Conservation (phyloP, 2,888 invertebrate genomes). For the Odontocerum albicorne region DNA sequence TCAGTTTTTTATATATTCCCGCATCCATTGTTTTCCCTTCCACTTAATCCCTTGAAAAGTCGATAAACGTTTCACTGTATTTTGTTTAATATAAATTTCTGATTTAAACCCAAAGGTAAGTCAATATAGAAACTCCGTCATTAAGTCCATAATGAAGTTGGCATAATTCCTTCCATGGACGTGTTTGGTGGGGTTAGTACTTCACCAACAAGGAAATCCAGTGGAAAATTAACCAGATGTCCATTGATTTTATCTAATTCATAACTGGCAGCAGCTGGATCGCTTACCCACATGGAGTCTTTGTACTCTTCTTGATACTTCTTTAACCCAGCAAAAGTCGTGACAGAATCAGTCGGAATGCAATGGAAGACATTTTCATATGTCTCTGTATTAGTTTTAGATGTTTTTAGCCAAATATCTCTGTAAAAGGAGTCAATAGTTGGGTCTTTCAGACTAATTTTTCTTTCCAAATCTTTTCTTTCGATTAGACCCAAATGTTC, state of each 20-base stretch:
- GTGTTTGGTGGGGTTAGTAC: slow-evolving; percentile 78
- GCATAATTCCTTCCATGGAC: slow-evolving; percentile 91
- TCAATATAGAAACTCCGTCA: no score
- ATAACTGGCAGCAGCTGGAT: slow-evolving; percentile 71
- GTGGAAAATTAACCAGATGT: slow-evolving; percentile 83
- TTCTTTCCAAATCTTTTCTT: slow-evolving; percentile 50
- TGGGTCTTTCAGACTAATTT: slow-evolving; percentile 76
- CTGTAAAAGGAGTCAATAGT: slow-evolving; percentile 80
- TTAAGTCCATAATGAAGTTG: slow-evolving; percentile 89
- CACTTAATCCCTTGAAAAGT: no score
- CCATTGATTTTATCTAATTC: slow-evolving; percentile 80
- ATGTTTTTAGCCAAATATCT: slow-evolving; percentile 79
- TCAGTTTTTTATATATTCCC: no score
- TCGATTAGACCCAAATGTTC: slow-evolving; percentile 83
- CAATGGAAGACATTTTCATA: slow-evolving; percentile 93
- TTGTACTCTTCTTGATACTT: slow-evolving; percentile 70
- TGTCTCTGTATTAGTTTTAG: slow-evolving; percentile 80
- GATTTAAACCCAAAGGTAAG: no score
- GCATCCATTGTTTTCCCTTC: no score
- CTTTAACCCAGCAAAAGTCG: slow-evolving; percentile 75
- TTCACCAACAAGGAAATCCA: slow-evolving; percentile 87
- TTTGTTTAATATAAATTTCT: no score
- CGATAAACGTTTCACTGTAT: no score
- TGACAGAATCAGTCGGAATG: slow-evolving; percentile 82
- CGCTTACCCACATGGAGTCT: slow-evolving; percentile 68